phyloP scores from a whole-genome alignment of 64 coral and sea anemone species.

The Anthopleura sola region DNA sequence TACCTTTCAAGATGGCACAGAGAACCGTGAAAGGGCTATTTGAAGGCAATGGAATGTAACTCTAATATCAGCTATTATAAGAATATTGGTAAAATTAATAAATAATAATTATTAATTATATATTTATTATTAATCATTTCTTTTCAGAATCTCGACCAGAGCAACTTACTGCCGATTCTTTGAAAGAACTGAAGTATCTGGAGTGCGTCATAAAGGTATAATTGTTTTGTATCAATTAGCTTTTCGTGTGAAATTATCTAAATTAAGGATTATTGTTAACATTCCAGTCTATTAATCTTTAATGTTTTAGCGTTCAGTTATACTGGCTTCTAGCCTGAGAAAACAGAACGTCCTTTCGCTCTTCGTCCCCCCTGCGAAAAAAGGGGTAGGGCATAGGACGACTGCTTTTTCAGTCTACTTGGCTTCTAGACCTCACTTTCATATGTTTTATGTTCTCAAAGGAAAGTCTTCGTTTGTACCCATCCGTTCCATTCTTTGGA shows the following conservation, averaged over 20 bases:
- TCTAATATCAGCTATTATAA: no score
- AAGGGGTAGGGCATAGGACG: no score
- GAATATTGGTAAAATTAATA: no score
- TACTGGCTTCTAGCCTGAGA: no score
- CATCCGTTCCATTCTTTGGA: constrained; percentile 45
- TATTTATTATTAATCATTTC: not conserved
- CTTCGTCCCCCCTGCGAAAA: no score
- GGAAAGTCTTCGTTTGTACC: constrained; percentile 57
- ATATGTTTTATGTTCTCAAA: not conserved
- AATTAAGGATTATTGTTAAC: not conserved
- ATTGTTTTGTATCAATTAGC: not conserved
- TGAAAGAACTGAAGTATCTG: constrained; percentile 49
- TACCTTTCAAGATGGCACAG: no score
- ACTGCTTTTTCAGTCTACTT: no score
- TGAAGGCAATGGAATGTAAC: no score
- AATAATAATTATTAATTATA: no score
- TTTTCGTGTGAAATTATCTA: no score
- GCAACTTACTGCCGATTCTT: constrained; percentile 23
- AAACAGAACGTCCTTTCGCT: no score
- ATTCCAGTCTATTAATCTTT: not conserved
- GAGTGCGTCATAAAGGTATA: constrained; percentile 58
- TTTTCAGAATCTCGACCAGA: constrained; percentile 29
- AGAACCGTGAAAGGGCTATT: no score
- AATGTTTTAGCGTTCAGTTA: not conserved
- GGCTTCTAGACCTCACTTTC: not conserved